Evolutionary conservation across 2,888 invertebrate genomes (phyloP), one percentile per base, ranked within the genome.

Genomic region (Neoitamus cyanurus): DNA sequence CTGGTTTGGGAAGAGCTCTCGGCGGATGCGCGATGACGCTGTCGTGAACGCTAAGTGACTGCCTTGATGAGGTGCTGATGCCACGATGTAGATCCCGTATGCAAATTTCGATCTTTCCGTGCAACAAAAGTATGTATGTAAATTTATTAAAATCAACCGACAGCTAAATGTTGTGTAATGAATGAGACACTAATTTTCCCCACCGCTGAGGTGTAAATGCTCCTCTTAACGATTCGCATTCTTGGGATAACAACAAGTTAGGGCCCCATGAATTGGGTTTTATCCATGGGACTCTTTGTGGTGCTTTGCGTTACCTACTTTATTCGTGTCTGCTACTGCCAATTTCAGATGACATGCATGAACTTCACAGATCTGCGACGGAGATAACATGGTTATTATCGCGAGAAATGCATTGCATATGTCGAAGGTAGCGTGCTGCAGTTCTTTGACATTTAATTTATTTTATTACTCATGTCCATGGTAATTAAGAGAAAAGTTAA

Each of bases 11-110:
- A 28, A 69, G 36, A 28, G 30, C 78, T 78, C 48, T n/a, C 31
- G 37, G 78, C 15, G 68, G 46, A 25, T 78, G 34, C n/a, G 31
- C 36, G 11, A 78, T n/a, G 75, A 25, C 36, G 15, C 9, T 37
- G 25, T 15, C 31, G 31, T 37, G 36, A 48, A 83, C 73, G 48
- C 48, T 73, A 75, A 83, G 73, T 75, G 28, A 73, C 30, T 15
- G 58, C 7, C 28, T 83, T 83, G 83, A 83, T 73, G 83, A 83
- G 75, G 83, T 83, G 83, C 73, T 83, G 83, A 83, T 83, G 73
- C 73, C 72, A 34, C 48, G 37, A 34, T 75, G 48, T 28, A 7
- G 75, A 37, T 83, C 75, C 78, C 28, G 20, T 58, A 78, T 78
- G 78, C 48, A 78, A 78, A 78, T 78, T 78, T 31, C 20, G 3